Evolutionary conservation across 2,113 vertebrate genomes (phyloP).

Genomic region (Geococcyx californianus): DNA sequence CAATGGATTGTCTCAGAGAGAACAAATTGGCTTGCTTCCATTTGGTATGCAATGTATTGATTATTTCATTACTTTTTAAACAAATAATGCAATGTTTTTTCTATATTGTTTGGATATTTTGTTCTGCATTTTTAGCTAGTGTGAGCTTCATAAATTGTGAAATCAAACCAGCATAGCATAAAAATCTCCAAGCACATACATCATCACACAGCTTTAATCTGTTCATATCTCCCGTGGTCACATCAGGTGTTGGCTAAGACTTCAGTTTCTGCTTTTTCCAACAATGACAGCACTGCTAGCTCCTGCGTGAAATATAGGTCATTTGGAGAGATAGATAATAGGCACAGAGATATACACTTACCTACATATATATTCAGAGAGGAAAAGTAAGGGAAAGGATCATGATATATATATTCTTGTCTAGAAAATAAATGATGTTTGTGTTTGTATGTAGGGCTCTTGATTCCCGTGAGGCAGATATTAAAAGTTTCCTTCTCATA

Average conservation of each 20-base stretch:
- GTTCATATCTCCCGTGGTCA: not conserved
- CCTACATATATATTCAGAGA: not conserved
- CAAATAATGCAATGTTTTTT: not conserved
- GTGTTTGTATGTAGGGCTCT: not conserved
- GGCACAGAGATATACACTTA: not conserved
- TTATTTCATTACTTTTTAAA: not conserved
- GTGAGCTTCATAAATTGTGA: not conserved
- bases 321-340: constrained; percentile 8
- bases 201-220: not conserved
- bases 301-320: constrained; percentile 11
- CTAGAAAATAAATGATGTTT: constrained; percentile 9
- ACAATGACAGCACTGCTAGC: not conserved
- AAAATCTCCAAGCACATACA: constrained; percentile 3
- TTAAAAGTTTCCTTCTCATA: constrained; percentile 41
- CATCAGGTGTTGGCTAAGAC: constrained; percentile 24
- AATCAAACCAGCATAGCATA: not conserved
- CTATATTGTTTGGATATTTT: not conserved
- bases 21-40: not conserved
- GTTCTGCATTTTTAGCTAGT: not conserved
- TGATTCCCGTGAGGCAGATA: constrained; percentile 23
- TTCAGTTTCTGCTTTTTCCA: constrained; percentile 18
- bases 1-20: not conserved
- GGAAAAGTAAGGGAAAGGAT: not conserved
- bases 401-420: not conserved
- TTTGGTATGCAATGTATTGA: not conserved